Percentiles rank a stretch among this genome's conserved stretches.
These are phyloP conservation scores for Allacma fusca DNA, from an alignment of 2,888 invertebrate genomes.

Conservation along the genomic window DNA sequence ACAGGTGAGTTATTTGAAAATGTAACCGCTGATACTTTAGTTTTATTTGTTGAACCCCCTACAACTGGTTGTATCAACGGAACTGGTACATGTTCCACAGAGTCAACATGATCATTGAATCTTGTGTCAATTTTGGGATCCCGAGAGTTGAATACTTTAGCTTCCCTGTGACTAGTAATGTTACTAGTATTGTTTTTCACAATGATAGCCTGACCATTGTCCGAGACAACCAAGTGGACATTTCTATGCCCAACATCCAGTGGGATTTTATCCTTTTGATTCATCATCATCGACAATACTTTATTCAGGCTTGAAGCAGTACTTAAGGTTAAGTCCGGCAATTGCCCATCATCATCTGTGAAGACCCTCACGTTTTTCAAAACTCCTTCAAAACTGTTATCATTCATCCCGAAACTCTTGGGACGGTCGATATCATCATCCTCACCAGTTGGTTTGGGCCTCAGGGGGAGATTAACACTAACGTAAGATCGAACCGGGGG, in stretches of 20 bases:
- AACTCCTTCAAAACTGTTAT: background rate
- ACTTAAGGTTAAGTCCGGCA: conserved; percentile 50
- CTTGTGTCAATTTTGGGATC: conserved; percentile 59
- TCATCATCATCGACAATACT: conserved; percentile 60
- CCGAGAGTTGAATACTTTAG: conserved; percentile 44
- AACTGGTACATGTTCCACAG: conserved; percentile 54
- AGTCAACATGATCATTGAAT: conserved; percentile 45
- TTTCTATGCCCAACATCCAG: conserved; percentile 45
- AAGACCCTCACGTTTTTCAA: conserved; percentile 50
- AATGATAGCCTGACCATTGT: conserved; percentile 46
- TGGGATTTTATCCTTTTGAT: conserved; percentile 20
- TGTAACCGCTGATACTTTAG: conserved; percentile 36
- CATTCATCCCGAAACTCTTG: conserved; percentile 6
- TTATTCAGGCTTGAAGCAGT: conserved; percentile 57
- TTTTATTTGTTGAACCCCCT: conserved; percentile 18
- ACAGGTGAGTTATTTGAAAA: conserved; percentile 61
- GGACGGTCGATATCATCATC: conserved; percentile 63
- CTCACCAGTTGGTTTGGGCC: conserved; percentile 71
- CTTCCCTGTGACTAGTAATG: conserved; percentile 43
- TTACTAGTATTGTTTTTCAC: conserved; percentile 27
- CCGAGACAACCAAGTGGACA: conserved; percentile 55
- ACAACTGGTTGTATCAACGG: conserved; percentile 48
- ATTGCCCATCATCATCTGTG: conserved; percentile 28
- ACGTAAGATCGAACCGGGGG: conserved; percentile 80
- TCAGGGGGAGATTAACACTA: conserved; percentile 75